These are phyloP conservation scores for Aspidiotus destructor DNA, from an alignment of 2,888 invertebrate genomes.

Conservation along the genomic window DNA sequence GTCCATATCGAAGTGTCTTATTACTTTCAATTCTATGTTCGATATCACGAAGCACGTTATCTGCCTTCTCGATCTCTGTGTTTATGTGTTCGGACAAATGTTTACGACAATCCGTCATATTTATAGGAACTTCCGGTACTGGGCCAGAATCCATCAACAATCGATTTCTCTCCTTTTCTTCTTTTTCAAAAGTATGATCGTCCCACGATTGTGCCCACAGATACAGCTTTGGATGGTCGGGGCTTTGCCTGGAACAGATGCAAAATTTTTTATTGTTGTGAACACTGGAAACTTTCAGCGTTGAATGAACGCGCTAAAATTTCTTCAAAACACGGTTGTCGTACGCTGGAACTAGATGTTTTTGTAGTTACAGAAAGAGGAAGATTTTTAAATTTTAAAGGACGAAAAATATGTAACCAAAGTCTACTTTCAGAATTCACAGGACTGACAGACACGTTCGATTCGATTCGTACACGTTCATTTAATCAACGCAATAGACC, in stretches of 20 bases:
- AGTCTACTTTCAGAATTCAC: too few relatives aligned
- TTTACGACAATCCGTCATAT: constrained; percentile 64
- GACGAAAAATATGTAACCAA: too few relatives aligned
- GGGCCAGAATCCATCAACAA: constrained; percentile 43
- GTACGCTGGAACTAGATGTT: too few relatives aligned
- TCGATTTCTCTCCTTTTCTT: constrained; percentile 40
- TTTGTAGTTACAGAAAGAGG: too few relatives aligned
- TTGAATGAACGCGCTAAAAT: too few relatives aligned
- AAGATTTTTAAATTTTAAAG: too few relatives aligned
- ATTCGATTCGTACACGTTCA: too few relatives aligned
- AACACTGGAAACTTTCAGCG: too few relatives aligned
- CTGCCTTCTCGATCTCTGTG: constrained; percentile 61
- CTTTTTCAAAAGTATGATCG: constrained; percentile 42
- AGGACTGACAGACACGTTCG: too few relatives aligned
- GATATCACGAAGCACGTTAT: constrained; percentile 60
- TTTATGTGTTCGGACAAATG: constrained; percentile 67
- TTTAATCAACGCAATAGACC: too few relatives aligned
- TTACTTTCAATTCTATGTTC: constrained; percentile 62
- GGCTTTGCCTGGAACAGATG: constrained; percentile 44
- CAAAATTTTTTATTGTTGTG: not conserved
- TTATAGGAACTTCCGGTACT: constrained; percentile 72
- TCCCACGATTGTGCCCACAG: constrained; percentile 81
- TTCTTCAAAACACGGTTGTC: too few relatives aligned
- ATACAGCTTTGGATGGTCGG: constrained; percentile 75
- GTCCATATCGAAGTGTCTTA: too few relatives aligned